Conservation (phyloP, 2,797 vertebrate species). For the Alectoris magna region DNA sequence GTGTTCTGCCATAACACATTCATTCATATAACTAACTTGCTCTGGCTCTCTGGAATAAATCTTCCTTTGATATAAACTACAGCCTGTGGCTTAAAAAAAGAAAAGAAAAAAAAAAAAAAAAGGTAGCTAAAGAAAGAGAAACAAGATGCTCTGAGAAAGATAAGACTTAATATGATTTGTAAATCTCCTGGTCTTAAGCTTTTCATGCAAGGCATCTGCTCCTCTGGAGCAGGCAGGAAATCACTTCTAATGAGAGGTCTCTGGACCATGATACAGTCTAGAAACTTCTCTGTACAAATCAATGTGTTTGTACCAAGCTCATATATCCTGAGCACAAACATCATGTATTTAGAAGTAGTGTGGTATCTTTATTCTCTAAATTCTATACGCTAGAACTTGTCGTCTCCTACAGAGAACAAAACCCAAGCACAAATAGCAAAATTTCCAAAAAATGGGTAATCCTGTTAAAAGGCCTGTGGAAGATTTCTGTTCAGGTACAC, state of each 20-base stretch:
- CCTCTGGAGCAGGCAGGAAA: background rate
- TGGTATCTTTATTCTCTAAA: background rate
- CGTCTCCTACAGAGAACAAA: background rate
- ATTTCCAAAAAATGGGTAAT: background rate
- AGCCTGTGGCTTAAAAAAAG: no score
- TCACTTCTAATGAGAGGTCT: background rate
- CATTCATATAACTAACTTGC: no score
- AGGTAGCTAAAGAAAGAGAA: background rate
- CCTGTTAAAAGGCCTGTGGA: background rate
- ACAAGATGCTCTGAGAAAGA: accelerated
- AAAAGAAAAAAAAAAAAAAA: no score
- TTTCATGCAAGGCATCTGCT: background rate
- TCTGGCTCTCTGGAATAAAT: no score
- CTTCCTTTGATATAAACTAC: no score
- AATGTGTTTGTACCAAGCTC: background rate
- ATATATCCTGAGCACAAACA: background rate
- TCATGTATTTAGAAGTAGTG: background rate
- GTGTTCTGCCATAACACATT: no score
- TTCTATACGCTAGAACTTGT: background rate
- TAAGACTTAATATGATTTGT: background rate
- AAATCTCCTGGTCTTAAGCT: background rate
- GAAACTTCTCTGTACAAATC: background rate
- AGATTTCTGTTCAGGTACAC: background rate
- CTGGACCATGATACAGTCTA: background rate
- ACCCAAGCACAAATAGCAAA: background rate